Evolutionary conservation across 1,140 invertebrate species (phyloP), one percentile per base, ranked within the genome.

Genomic region (Zophobas atratus): DNA sequence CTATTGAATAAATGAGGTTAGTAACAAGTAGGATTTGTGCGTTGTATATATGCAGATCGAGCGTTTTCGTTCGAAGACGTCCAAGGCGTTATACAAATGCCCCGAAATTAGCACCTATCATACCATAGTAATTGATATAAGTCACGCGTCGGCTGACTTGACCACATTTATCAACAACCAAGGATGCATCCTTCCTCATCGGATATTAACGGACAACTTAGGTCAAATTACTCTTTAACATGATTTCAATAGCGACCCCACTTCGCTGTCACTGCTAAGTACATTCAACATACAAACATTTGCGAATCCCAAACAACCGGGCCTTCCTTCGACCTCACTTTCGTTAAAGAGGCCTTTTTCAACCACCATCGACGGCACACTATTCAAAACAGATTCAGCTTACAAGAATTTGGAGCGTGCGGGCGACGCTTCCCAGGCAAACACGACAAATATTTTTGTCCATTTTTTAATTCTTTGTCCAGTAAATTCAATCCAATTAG

Each of bases 51-150:
- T 78, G 70, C 71, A 78, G 70, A 78, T 74, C 49, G 70, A 51
- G 70, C 55, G 71, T 73, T 73, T 20, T 36, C 49, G 55, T 73
- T 73, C 71, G 38, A 20, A 73, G 49, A 73, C 71, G 71, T 73
- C 71, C 38, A 71, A 78, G 77, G 77, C 77, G 77, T 78, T 78
- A 73, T 78, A 74, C 77, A 78, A 78, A 78, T 78, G 77, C 77
- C 71, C 56, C 77, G 70, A 78, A 78, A 78, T 78, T 78, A 78
- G 77, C 77, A 78, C 77, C 77, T 78, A 78, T 78, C 77, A 78
- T 78, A 73, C 56, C 48, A 70, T 71, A 74, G 70, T 78, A 78
- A 78, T 78, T 78, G 77, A 78, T 78, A 78, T 78, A 73, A 78
- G 77, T 74, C 77, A 78, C 77, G 77, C 77, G 70, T 78, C 51